Base-by-base conservation (phyloP, 2,888 invertebrate genomes). In the Cartodere bifasciata region DNA sequence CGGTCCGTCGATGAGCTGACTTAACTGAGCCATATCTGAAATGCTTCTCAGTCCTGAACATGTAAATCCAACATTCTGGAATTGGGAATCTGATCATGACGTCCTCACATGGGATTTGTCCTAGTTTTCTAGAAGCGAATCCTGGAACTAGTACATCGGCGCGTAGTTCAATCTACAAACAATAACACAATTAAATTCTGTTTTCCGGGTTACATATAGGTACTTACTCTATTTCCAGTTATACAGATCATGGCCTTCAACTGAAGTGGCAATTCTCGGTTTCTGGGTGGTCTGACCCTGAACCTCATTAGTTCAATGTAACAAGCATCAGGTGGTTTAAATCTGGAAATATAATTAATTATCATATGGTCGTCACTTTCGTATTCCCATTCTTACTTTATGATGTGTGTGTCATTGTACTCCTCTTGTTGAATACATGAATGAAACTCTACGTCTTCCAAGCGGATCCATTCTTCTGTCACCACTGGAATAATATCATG, bases 41-140 rank as follows among this genome's bases (percentile, higher is more conserved):
- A 60, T 95, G 88, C 55, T 94, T 94, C 62, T 99, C 98, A 24
- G 94, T 92, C 38, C 98, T 75, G 67, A 98, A 98, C 53, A 97
- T 68, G 63, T 98, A 98, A 53, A 98, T 95, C 98, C 98, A 99
- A 55, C 90, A 87, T 63, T 99, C 97, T 12, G 98, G 98, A 49
- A 99, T 90, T 9, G 97, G 97, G 60, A 98, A 87, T 32, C 88
- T 72, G 32, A 98, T 82, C 60, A 85, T 80, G 16, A 98, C 95
- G 63, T 99, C 95, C 64, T 95, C 92, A 63, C 94, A 95, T 16
- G 94, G 94, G 46, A 90, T 83, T 63, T 95, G 94, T 1, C 94
- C 91, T 41, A 92, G 70, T 62, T 91, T 90, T 47, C 94, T 77
- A 34, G 92, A 92, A 31, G 92, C 87, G 61, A 94, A 97, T 20